phyloP scores from a whole-genome alignment of 2,113 vertebrate genomes.

The Anguilla japonica region DNA sequence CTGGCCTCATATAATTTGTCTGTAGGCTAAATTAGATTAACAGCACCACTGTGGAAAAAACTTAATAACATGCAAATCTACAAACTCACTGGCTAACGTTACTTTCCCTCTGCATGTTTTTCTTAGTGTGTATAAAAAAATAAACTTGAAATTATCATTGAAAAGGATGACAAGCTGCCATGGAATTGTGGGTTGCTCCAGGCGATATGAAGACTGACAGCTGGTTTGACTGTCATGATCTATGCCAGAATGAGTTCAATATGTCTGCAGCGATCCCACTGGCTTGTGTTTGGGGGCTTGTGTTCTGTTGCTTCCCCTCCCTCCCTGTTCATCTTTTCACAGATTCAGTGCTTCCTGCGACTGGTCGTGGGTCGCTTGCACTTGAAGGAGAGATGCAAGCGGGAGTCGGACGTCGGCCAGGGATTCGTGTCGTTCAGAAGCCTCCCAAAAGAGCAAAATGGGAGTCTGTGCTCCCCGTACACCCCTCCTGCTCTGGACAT shows the following conservation, averaged over 20 bases:
- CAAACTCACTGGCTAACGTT: not conserved
- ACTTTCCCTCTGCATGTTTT: not conserved
- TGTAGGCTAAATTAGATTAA: too few relatives aligned
- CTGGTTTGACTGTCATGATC: not conserved
- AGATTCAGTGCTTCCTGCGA: slow-evolving; percentile 70
- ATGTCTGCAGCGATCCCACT: not conserved
- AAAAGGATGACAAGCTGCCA: not conserved
- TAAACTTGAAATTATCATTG: not conserved
- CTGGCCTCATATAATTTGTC: too few relatives aligned
- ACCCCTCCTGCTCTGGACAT: slow-evolving; percentile 24
- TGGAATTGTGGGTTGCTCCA: not conserved
- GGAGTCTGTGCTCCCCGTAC: slow-evolving; percentile 57
- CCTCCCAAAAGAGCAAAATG: slow-evolving; percentile 53
- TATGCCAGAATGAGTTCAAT: not conserved
- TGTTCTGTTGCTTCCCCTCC: slow-evolving; percentile 31
- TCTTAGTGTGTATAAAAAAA: not conserved
- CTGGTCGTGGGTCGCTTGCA: slow-evolving; percentile 63
- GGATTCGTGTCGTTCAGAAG: slow-evolving; percentile 51
- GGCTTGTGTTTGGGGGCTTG: slow-evolving; percentile 4
- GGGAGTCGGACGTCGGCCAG: slow-evolving; percentile 40
- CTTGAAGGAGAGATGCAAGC: slow-evolving; percentile 52
- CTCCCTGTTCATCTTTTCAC: slow-evolving; percentile 54
- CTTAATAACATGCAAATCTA: not conserved
- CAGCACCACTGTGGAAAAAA: too few relatives aligned
- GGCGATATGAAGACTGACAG: not conserved